Evolutionary conservation across 2,888 invertebrate genomes (phyloP).

Genomic region (Pteria penguin): DNA sequence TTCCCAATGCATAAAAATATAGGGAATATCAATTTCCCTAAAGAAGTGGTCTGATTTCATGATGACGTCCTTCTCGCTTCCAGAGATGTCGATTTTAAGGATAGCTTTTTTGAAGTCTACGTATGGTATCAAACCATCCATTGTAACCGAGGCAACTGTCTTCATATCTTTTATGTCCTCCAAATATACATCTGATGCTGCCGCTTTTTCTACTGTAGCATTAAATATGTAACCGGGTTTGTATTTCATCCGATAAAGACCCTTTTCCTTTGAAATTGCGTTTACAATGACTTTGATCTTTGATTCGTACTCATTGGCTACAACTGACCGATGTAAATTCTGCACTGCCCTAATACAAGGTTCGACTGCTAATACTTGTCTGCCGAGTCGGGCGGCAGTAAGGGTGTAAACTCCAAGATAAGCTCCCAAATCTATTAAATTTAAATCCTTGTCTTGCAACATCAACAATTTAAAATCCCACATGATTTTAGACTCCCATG

Average conservation of each 20-base stretch:
- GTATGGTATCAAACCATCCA: conserved; percentile 41
- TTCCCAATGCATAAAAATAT: conserved; percentile 54
- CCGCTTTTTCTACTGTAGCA: neutral
- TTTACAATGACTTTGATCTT: conserved; percentile 43
- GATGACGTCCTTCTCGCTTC: conserved; percentile 33
- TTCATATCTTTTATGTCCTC: conserved; percentile 15
- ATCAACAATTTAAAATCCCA: conserved; percentile 38
- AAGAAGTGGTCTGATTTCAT: conserved; percentile 39
- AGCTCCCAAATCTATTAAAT: conserved; percentile 50
- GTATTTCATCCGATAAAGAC: neutral
- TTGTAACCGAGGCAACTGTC: conserved; percentile 37
- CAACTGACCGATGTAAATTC: conserved; percentile 43
- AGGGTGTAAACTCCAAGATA: conserved; percentile 50
- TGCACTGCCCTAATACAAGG: conserved; percentile 39
- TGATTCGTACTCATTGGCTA: conserved; percentile 32
- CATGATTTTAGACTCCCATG: conserved; percentile 31
- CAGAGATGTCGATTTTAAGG: conserved; percentile 52
- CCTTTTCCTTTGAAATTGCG: conserved; percentile 46
- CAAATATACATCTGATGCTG: neutral
- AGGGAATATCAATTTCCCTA: conserved; percentile 39
- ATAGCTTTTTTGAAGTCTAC: conserved; percentile 41
- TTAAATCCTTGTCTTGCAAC: conserved; percentile 1
- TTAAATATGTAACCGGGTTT: neutral
- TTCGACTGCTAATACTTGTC: conserved; percentile 51
- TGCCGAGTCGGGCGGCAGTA: conserved; percentile 36